Base-by-base conservation (phyloP, 2,888 invertebrate species). In the Oligia latruncula region DNA sequence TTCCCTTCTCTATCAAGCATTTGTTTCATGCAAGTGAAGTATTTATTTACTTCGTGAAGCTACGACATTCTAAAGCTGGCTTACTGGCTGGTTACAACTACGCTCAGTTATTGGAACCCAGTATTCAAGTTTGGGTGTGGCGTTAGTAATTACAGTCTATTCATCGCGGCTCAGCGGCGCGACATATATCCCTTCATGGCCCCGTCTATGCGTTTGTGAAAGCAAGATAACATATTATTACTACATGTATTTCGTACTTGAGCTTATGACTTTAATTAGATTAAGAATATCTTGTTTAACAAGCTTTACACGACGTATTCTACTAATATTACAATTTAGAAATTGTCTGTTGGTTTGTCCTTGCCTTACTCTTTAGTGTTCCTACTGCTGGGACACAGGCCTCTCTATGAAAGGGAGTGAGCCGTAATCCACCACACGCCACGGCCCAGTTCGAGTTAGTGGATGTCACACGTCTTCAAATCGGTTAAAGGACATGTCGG, bases 81-180 rank as follows among this genome's bases (percentile, higher is more conserved):
- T 17, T 40, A 40, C 40, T 9, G n/a, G 20, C 29, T 62, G 52
- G 13, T 82, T n/a, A 74, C 23, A 62, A 73, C 79, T 76, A 77
- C 40, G 62, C 80, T 77, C 64, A 72, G 77, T 73, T 82, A 87
- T 82, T 86, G 78, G 74, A 76, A 85, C 80, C 67, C 67, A 82
- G 73, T 81, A 74, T 80, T 80, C 79, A 85, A 87, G 83, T 90
- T 90, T 85, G 81, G 74, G 71, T 88, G 87, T 79, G 78, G 80
- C 77, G 77, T 82, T 82, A 84, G 89, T 92, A 91, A 92, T 92
- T 91, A 92, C 87, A 83, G 78, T 80, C 91, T 89, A 92, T 92
- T 92, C 93, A 92, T 80, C 78, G 85, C 83, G 78, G 52, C 83
- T 80, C 65, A 70, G 58, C 23, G 71, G 74, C 80, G 67, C 71